Percentiles rank a stretch among this genome's conserved stretches.
Conservation (phyloP, 2,113 vertebrate species). For the Ptilorrhoa leucosticta region DNA sequence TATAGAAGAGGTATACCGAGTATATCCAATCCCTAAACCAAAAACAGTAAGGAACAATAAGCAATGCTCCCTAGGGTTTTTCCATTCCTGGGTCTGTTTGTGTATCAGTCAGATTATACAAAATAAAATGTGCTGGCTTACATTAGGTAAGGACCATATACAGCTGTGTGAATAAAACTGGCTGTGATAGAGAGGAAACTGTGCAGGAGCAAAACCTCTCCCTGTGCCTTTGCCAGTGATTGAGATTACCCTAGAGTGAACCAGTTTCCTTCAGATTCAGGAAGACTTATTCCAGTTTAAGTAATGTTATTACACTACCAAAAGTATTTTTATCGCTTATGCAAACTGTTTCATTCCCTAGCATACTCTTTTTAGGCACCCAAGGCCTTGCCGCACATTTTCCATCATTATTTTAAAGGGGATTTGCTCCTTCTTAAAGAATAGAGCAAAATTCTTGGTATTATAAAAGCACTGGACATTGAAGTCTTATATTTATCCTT, state of each 20-base stretch:
- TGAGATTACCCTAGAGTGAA: background rate
- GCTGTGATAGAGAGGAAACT: background rate
- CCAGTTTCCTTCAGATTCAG: background rate
- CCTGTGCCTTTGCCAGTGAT: background rate
- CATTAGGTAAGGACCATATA: background rate
- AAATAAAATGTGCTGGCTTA: background rate
- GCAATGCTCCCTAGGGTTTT: background rate
- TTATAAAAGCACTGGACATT: background rate
- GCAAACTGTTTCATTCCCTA: background rate
- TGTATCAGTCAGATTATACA: background rate
- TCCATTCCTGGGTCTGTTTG: background rate
- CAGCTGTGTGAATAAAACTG: background rate
- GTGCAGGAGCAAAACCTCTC: background rate
- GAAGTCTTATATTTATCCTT: conserved; percentile 5
- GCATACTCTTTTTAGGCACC: background rate
- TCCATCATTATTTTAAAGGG: background rate
- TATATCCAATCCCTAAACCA: background rate
- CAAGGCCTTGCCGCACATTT: background rate
- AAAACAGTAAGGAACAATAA: background rate
- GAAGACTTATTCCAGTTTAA: background rate
- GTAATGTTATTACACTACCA: background rate
- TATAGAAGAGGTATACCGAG: rapidly evolving
- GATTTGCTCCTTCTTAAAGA: background rate
- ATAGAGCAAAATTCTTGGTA: background rate
- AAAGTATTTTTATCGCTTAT: background rate